A percentile compares a stretch with the other conserved stretches of the same genome.
phyloP scores from a whole-genome alignment of 2,797 vertebrate genomes.

The Squalus acanthias region DNA sequence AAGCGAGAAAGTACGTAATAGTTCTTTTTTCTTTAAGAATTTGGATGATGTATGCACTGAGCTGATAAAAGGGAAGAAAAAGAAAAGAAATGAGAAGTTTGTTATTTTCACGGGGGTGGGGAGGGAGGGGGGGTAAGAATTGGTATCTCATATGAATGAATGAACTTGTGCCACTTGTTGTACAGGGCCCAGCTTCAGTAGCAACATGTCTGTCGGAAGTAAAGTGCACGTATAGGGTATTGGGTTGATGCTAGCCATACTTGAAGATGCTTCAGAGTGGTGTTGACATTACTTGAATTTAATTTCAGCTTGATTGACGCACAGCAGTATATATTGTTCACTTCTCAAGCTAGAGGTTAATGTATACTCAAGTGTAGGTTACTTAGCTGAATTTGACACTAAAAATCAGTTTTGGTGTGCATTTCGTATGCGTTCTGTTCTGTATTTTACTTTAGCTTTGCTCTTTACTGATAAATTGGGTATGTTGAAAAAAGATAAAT shows the following conservation, averaged over 20 bases:
- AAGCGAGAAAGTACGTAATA: conserved; percentile 60
- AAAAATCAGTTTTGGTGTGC: conserved; percentile 74
- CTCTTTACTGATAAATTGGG: conserved; percentile 76
- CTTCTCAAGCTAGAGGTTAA: conserved; percentile 80
- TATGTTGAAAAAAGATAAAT: conserved; percentile 66
- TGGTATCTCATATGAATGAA: conserved; percentile 52
- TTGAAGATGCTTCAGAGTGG: conserved; percentile 85
- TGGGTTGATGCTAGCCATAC: conserved; percentile 93
- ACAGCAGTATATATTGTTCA: conserved; percentile 69
- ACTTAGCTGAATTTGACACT: conserved; percentile 86
- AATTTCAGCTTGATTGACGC: conserved; percentile 76
- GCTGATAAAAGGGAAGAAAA: conserved; percentile 80
- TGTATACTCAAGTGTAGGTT: conserved; percentile 63
- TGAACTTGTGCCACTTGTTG: conserved; percentile 59
- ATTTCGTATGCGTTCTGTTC: conserved; percentile 70
- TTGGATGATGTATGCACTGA: conserved; percentile 83
- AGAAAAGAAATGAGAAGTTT: conserved; percentile 51
- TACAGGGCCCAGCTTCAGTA: conserved; percentile 80
- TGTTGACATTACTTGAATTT: conserved; percentile 98
- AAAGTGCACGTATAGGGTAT: conserved; percentile 69
- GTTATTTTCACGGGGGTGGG: conserved; percentile 5
- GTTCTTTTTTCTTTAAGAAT: conserved; percentile 46
- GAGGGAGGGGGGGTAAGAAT: neutral
- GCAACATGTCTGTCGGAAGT: conserved; percentile 59
- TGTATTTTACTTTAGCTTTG: conserved; percentile 63